A percentile compares a stretch with the other conserved stretches of the same genome.
Evolutionary conservation across 2,888 invertebrate species (phyloP).

Genomic region (Coremacera marginata): DNA sequence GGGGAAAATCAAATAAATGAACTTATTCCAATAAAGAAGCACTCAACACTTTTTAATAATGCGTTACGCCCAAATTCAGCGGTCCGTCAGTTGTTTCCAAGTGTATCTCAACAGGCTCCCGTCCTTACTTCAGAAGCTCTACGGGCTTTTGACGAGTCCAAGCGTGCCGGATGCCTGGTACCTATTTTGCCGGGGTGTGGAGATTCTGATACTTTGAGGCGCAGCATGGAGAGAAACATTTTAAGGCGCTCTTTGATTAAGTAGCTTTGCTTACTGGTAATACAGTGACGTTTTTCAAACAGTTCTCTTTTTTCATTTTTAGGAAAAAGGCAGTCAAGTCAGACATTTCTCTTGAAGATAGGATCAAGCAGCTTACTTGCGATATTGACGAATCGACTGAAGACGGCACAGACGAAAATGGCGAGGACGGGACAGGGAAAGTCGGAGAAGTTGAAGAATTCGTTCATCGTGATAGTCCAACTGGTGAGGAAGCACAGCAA

Average conservation of each 20-base stretch:
- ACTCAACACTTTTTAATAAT: slow-evolving; percentile 68
- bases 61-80: slow-evolving; percentile 79
- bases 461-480: slow-evolving; percentile 75
- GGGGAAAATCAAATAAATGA: slow-evolving; percentile 67
- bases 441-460: slow-evolving; percentile 61
- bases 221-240: slow-evolving; percentile 87
- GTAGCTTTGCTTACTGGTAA: slow-evolving; percentile 70
- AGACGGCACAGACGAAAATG: slow-evolving; percentile 50
- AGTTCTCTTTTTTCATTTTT: not conserved
- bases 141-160: slow-evolving; percentile 77
- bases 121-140: slow-evolving; percentile 82
- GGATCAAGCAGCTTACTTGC: slow-evolving; percentile 87
- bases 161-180: slow-evolving; percentile 71
- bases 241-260: slow-evolving; percentile 83
- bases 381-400: slow-evolving; percentile 80
- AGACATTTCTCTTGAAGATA: slow-evolving; percentile 86
- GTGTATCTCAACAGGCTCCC: slow-evolving; percentile 75
- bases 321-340: slow-evolving; percentile 68
- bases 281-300: not conserved
- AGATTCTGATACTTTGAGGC: slow-evolving; percentile 77
- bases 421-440: slow-evolving; percentile 50
- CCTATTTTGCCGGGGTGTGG: slow-evolving; percentile 64
- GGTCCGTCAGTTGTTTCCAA: slow-evolving; percentile 85
- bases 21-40: slow-evolving; percentile 68
- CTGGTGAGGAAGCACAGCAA: slow-evolving; percentile 74